Conservation (phyloP, 2,113 vertebrate species). For the Hippocampus mohnikei region DNA sequence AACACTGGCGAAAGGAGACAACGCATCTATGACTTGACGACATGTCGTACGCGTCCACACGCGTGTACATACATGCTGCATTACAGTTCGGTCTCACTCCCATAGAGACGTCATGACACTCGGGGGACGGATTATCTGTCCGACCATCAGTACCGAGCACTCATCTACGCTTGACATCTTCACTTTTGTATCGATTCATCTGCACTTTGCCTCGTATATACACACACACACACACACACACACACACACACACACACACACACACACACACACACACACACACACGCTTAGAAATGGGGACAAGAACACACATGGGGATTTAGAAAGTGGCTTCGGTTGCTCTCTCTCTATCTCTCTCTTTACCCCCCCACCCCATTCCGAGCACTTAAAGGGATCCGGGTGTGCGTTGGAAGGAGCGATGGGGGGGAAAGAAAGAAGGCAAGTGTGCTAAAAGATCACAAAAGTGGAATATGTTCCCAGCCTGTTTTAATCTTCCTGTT, state of each 20-base stretch:
- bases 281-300: slow-evolving; percentile 50
- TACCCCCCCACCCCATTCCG: slow-evolving; percentile 18
- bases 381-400: slow-evolving; percentile 53
- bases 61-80: too few relatives aligned
- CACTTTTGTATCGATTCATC: slow-evolving; percentile 45
- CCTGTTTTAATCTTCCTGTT: slow-evolving; percentile 7
- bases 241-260: slow-evolving; percentile 19
- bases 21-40: not conserved
- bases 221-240: not conserved
- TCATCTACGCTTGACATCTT: slow-evolving; percentile 40
- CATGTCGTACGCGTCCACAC: not conserved
- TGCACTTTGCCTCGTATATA: slow-evolving; percentile 3
- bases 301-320: slow-evolving; percentile 56
- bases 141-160: slow-evolving; percentile 35
- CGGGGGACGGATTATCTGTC: slow-evolving; percentile 48
- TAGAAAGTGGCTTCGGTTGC: slow-evolving; percentile 58
- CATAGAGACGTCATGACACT: slow-evolving; percentile 21
- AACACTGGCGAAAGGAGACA: not conserved
- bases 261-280: slow-evolving; percentile 11
- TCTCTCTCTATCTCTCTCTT: slow-evolving; percentile 21
- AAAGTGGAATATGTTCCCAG: slow-evolving; percentile 26
- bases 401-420: slow-evolving; percentile 19
- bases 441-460: slow-evolving; percentile 38
- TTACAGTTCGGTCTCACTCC: slow-evolving; percentile 37
- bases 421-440: slow-evolving; percentile 10